Evolutionary conservation across 2,797 vertebrate species (phyloP), one percentile per base, ranked within the genome.

Genomic region (Anabacerthia variegaticeps): DNA sequence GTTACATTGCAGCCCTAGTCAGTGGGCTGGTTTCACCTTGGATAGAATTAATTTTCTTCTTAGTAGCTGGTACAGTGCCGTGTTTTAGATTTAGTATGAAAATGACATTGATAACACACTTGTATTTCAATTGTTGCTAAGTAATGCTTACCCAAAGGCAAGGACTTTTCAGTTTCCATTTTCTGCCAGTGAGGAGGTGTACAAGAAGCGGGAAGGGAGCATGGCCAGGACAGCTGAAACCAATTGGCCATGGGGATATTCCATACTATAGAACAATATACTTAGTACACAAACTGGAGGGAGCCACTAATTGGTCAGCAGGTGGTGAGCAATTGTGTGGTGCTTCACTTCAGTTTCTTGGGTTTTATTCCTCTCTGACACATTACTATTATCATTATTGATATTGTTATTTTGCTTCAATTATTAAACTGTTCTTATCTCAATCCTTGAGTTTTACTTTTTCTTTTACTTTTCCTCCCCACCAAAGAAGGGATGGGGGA

Each of bases 61-160:
- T 52, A 23, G n/a, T 51, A 58, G 24, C n/a, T 51, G 58, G 37
- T 39, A 51, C 44, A 58, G 43, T 44, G 28, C 17, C 0, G 0
- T 77, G n/a, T 27, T 65, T 71, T 46, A 46, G 21, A 32, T 77
- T 46, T 58, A 46, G 6, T 41, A 20, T 46, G 37, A 52, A 39
- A 52, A 46, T 36, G 46, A 39, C 0, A 0, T 52, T 27, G 28
- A 20, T 20, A 52, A 32, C 21, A 39, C 23, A 27, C 23, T 58
- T 52, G 43, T 34, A 16, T 30, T 84, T 71, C 46, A 28, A 21
- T 46, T 63, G 10, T 58, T 65, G 66, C 24, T 58, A 59, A 20
- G 51, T 12, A 65, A 23, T 32, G 44, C 14, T 20, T 52, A 27
- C 12, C n/a, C 24, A 3, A 27, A 65, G 15, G 58, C 66, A 66